These are phyloP conservation scores for Cynaeus angustus DNA, from an alignment of 2,888 invertebrate genomes.

Conservation along the genomic window DNA sequence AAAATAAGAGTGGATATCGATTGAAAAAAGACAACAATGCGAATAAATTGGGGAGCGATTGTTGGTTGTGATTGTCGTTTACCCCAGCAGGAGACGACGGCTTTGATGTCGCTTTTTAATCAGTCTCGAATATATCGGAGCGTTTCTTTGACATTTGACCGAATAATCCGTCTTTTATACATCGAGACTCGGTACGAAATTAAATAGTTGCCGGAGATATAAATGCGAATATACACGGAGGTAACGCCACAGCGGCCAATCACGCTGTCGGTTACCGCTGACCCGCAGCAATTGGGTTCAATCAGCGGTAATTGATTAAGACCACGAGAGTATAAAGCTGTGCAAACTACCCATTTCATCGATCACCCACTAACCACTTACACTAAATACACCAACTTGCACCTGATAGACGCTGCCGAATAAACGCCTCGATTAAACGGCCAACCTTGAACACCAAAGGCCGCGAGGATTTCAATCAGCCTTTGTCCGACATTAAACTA, in stretches of 20 bases:
- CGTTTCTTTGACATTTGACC: slow-evolving; percentile 72
- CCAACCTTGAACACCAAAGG: slow-evolving; percentile 41
- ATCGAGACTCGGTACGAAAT: slow-evolving; percentile 31
- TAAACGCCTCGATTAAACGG: slow-evolving; percentile 59
- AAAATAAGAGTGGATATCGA: slow-evolving; percentile 69
- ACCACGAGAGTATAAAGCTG: slow-evolving; percentile 64
- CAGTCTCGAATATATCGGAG: slow-evolving; percentile 69
- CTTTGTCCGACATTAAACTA: neutral
- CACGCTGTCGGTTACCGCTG: slow-evolving; percentile 55
- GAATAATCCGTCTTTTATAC: slow-evolving; percentile 71
- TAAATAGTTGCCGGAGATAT: slow-evolving; percentile 21
- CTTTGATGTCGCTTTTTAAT: slow-evolving; percentile 72
- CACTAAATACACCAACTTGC: slow-evolving; percentile 53
- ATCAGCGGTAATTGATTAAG: slow-evolving; percentile 71
- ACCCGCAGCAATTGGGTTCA: slow-evolving; percentile 70
- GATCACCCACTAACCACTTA: slow-evolving; percentile 60
- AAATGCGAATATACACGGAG: slow-evolving; percentile 9
- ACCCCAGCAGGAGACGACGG: slow-evolving; percentile 65
- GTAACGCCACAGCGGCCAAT: slow-evolving; percentile 28
- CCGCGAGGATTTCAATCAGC: slow-evolving; percentile 11
- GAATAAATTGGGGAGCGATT: slow-evolving; percentile 71
- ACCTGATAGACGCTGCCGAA: slow-evolving; percentile 49
- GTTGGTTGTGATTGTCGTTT: slow-evolving; percentile 71
- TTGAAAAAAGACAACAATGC: slow-evolving; percentile 71
- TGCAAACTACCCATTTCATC: slow-evolving; percentile 66